Base-by-base conservation (phyloP, 2,113 vertebrate species). In the Lampris incognitus region DNA sequence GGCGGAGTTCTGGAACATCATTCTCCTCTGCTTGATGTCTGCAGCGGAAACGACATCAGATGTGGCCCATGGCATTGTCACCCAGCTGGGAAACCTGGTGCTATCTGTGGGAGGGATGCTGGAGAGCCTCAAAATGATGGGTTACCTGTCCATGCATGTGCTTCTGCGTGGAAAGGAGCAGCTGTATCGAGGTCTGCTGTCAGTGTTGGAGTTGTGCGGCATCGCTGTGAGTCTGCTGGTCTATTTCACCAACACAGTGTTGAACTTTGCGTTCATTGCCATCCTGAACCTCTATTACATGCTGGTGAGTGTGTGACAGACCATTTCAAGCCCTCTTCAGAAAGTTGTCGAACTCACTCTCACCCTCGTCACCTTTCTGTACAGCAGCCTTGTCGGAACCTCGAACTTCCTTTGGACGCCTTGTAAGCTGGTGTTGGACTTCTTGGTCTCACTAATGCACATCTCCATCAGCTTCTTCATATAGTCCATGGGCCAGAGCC, bases 331-430 rank as follows among this genome's bases (percentile, higher is more conserved):
- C 51, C 95, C 96, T 0, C 81, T 97, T 40, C 85, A 96, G 37
- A 91, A 95, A n/a, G 86, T 91, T 1, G 64, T 94, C 0, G 97
- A 98, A 1, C 84, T 97, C 8, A 68, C 95, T 2, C 89, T 95
- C 0, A 94, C 96, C 0, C 86, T 94, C 55, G 61, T 98, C 0
- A 94, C 96, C 0, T 96, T 96, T 10, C 85, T 98, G 46, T 97
- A 97, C 87, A 98, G 96, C 87, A 93, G 93, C 0, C 93, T 97
- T 42, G 92, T 94, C 0, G 96, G 96, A 0, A 93, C 95, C 1
- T 94, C 94, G 2, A 94, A 96, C n/a, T 91, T 98, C 9, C 93
- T 99, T 5, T 98, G 96, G 97, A 95, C 95, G 0, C 97, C 97
- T 0, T 97, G 95, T 74, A 96, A 95, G 6, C 70, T 98, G 48